These are phyloP conservation scores for Calvadosia cruxmelitensis DNA, from an alignment of 30 jellyfish, hydroid and myxozoan species.

Conservation along the genomic window DNA sequence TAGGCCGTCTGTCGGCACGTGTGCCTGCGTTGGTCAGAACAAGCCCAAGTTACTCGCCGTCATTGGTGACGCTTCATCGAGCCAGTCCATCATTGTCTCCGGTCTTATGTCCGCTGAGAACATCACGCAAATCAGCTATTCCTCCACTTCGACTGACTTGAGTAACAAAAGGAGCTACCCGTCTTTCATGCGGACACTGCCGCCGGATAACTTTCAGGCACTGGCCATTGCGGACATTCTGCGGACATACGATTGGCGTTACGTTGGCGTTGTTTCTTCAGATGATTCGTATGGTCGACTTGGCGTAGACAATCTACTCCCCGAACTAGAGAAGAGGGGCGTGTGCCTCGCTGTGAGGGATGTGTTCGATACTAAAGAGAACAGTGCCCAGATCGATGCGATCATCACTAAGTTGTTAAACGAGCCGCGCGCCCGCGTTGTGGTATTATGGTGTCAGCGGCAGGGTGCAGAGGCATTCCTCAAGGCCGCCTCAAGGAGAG, in stretches of 20 bases:
- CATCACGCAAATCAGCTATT: conserved; percentile 84
- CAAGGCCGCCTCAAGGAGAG: conserved; percentile 51
- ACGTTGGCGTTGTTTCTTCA: conserved; percentile 78
- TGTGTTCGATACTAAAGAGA: conserved; percentile 43
- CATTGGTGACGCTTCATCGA: conserved; percentile 95
- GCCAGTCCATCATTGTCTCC: conserved; percentile 71
- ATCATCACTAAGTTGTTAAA: conserved; percentile 27
- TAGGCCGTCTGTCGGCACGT: conserved; percentile 11
- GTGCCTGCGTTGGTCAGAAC: conserved; percentile 40
- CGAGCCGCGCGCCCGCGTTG: conserved; percentile 57
- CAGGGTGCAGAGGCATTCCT: conserved; percentile 69
- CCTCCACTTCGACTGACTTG: conserved; percentile 82
- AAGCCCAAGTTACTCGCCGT: conserved; percentile 40
- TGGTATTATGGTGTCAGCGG: conserved; percentile 86
- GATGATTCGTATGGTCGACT: conserved; percentile 93
- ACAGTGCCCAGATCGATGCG: conserved; percentile 9
- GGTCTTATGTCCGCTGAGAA: conserved; percentile 66
- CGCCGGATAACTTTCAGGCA: conserved; percentile 95
- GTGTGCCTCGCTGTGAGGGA: conserved; percentile 78
- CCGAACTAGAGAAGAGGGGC: conserved; percentile 39
- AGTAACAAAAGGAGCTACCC: conserved; percentile 68
- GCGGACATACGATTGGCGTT: conserved; percentile 54
- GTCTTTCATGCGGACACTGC: conserved; percentile 85
- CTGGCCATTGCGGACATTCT: conserved; percentile 57
- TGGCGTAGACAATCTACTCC: conserved; percentile 73